A percentile compares a stretch with the other conserved stretches of the same genome.
These are phyloP conservation scores for Pristiophorus japonicus DNA, from an alignment of 2,113 vertebrate species.

Conservation along the genomic window DNA sequence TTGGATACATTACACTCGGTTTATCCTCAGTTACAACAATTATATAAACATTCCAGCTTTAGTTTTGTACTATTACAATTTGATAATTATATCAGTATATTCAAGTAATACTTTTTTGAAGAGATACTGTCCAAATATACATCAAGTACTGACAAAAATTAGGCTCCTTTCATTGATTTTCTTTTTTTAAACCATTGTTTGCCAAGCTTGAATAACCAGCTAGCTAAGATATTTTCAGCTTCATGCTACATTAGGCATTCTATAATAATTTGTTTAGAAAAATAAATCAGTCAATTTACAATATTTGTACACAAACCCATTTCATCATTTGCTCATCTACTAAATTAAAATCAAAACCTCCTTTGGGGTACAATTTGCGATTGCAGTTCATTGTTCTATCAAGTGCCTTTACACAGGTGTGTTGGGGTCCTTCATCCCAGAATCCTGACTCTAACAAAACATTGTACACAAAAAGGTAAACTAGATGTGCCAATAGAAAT, in stretches of 20 bases:
- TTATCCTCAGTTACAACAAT: neutral
- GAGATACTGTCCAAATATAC: neutral
- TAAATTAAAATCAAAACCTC: neutral
- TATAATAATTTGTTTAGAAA: neutral
- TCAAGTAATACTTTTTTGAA: neutral
- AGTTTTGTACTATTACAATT: neutral
- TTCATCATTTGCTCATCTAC: neutral
- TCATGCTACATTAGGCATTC: neutral
- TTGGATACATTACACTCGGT: too few relatives aligned
- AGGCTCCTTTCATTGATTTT: neutral
- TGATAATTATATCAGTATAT: neutral
- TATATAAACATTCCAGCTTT: neutral
- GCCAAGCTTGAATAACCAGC: neutral
- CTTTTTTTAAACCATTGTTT: neutral
- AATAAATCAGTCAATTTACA: conserved; percentile 7
- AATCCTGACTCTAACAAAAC: neutral
- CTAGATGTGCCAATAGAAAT: neutral
- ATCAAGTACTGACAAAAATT: neutral
- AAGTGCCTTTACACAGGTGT: neutral
- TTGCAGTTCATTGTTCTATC: neutral
- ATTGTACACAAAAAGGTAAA: neutral
- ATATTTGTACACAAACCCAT: conserved; percentile 6
- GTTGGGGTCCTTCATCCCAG: neutral
- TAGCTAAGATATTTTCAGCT: neutral
- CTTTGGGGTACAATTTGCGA: neutral